phyloP scores from a whole-genome alignment of 1,140 invertebrate species.

The Arctopsyche grandis region DNA sequence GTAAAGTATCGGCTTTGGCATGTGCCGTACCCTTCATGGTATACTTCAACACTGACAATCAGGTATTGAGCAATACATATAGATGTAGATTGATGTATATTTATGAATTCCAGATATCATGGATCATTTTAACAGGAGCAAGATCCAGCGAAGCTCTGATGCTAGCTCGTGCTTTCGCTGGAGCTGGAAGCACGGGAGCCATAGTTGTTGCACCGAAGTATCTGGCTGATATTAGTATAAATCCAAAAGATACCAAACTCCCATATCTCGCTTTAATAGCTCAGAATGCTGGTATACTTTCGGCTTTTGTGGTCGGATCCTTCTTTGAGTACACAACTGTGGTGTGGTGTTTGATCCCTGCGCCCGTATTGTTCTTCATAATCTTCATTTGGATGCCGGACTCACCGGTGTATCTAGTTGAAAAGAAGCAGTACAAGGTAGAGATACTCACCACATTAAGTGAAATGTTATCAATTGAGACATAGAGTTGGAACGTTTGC shows the following conservation, averaged over 20 bases:
- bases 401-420: neutral
- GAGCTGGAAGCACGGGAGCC: conserved; percentile 64
- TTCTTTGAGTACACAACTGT: neutral
- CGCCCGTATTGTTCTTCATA: conserved; percentile 16
- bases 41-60: neutral
- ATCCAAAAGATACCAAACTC: neutral
- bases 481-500: neutral
- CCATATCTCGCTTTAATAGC: neutral
- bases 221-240: neutral
- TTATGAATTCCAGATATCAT: conserved; percentile 49
- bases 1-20: conserved; percentile 60
- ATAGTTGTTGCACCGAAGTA: conserved; percentile 51
- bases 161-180: conserved; percentile 59
- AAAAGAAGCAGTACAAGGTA: conserved; percentile 6
- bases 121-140: conserved; percentile 60
- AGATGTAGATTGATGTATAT: neutral
- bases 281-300: neutral
- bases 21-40: conserved; percentile 60
- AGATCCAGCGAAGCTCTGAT: conserved; percentile 56
- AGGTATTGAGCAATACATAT: neutral
- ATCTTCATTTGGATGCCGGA: conserved; percentile 8
- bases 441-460: neutral
- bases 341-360: neutral
- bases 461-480: neutral
- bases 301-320: neutral